These are phyloP conservation scores for Haliclona indistincta DNA, from an alignment of 37 sponge, comb jelly and placozoan species.

Conservation along the genomic window DNA sequence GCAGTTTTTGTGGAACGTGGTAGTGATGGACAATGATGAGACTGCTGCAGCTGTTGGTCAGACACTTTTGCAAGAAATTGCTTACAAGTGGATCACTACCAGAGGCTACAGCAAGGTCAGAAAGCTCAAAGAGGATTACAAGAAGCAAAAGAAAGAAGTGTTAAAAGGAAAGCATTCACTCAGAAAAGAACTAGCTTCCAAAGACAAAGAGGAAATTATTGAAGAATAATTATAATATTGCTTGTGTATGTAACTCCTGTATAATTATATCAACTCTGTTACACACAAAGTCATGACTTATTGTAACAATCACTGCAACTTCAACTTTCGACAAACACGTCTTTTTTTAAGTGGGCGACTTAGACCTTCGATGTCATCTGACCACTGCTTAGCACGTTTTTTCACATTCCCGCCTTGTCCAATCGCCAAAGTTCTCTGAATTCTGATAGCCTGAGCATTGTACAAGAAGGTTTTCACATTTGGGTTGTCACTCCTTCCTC, in stretches of 20 bases:
- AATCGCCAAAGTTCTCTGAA: constrained; percentile 7
- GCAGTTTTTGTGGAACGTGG: background rate
- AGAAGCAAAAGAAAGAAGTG: background rate
- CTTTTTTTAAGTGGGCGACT: constrained; percentile 6
- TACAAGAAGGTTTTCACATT: constrained; percentile 12
- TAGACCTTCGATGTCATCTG: background rate
- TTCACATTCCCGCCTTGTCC: background rate
- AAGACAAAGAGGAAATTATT: too few relatives aligned
- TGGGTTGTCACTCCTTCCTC: constrained; percentile 30
- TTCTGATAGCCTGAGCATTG: constrained; percentile 9
- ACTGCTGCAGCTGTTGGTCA: background rate
- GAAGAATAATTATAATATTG: too few relatives aligned
- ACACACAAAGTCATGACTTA: too few relatives aligned
- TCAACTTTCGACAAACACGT: too few relatives aligned
- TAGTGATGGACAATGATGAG: background rate
- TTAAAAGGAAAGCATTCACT: background rate
- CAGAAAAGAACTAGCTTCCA: background rate
- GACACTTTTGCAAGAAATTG: background rate
- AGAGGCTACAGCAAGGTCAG: background rate
- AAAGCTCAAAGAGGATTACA: background rate
- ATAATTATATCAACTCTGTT: too few relatives aligned
- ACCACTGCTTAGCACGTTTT: background rate
- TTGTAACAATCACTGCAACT: too few relatives aligned
- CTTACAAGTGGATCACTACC: constrained; percentile 1
- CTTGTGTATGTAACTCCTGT: too few relatives aligned